phyloP scores from a whole-genome alignment of 2,888 invertebrate genomes.

The Camponotus fellah region DNA sequence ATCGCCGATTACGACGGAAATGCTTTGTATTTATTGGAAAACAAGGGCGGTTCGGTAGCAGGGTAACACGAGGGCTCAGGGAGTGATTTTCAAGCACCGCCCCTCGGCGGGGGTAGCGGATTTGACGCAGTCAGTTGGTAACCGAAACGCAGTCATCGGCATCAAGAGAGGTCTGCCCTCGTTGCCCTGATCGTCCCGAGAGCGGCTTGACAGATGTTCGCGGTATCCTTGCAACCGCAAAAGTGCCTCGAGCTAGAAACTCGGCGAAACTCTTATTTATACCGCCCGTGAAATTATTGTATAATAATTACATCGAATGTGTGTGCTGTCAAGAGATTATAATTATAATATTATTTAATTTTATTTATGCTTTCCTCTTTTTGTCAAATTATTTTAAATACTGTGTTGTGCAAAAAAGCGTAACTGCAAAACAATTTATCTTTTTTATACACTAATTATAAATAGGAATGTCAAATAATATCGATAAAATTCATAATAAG shows the following conservation, averaged over 20 bases:
- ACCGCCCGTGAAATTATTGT: background rate
- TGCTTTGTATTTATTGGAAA: slow-evolving; percentile 85
- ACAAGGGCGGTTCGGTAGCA: slow-evolving; percentile 85
- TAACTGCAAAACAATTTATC: background rate
- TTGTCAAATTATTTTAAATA: background rate
- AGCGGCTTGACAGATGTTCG: slow-evolving; percentile 28
- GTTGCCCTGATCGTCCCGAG: background rate
- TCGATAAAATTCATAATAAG: background rate
- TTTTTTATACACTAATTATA: background rate
- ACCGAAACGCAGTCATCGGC: slow-evolving; percentile 66
- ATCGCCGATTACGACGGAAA: slow-evolving; percentile 46
- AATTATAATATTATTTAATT: slow-evolving; percentile 23
- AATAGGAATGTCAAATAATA: background rate
- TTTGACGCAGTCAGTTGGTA: slow-evolving; percentile 63
- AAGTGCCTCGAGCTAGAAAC: background rate
- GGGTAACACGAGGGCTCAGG: slow-evolving; percentile 79
- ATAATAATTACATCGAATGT: slow-evolving; percentile 15
- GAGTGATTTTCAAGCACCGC: slow-evolving; percentile 74
- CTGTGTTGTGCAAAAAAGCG: background rate
- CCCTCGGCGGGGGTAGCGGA: slow-evolving; percentile 71
- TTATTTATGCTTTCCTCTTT: background rate
- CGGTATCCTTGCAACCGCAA: background rate
- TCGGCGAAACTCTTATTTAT: background rate
- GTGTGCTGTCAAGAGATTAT: slow-evolving; percentile 43
- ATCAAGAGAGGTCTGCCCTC: slow-evolving; percentile 9